A percentile compares a stretch with the other conserved stretches of the same genome.
phyloP scores from a whole-genome alignment of 2,797 vertebrate species.

The Ptychobarbus kaznakovi region DNA sequence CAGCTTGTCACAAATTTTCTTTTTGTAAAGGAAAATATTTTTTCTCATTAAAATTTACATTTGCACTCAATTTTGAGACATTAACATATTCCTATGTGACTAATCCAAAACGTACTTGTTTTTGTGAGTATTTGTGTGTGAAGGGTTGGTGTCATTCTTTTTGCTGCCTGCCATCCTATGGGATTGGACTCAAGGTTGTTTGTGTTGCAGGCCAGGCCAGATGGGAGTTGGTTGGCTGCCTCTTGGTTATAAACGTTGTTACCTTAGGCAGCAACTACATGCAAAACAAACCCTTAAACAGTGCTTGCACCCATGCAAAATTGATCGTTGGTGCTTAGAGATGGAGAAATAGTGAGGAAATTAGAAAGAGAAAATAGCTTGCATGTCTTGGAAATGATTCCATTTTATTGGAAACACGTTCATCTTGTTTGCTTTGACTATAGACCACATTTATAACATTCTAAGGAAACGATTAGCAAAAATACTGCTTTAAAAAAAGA shows the following conservation, averaged over 20 bases:
- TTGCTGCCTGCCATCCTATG: constrained; percentile 52
- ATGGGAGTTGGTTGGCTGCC: constrained; percentile 67
- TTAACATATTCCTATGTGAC: constrained; percentile 51
- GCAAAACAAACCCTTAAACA: constrained; percentile 78
- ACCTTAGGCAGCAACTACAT: constrained; percentile 73
- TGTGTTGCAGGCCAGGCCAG: constrained; percentile 61
- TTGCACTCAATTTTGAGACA: background rate
- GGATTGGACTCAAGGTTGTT: constrained; percentile 59
- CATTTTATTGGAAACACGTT: constrained; percentile 58
- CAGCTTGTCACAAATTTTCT: background rate
- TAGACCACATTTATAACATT: constrained; percentile 28
- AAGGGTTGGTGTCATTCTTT: constrained; percentile 55
- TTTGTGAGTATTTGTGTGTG: constrained; percentile 53
- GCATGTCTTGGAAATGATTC: constrained; percentile 40
- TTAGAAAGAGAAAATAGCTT: constrained; percentile 63
- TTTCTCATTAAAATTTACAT: background rate
- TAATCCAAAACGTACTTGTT: constrained; percentile 54
- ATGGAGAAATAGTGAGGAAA: constrained; percentile 63
- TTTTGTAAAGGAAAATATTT: background rate
- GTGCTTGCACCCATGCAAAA: constrained; percentile 77
- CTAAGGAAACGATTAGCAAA: constrained; percentile 33
- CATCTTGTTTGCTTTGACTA: constrained; percentile 39
- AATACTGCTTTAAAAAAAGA: constrained; percentile 9
- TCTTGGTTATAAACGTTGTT: constrained; percentile 75
- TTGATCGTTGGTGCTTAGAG: constrained; percentile 52